Base-by-base conservation (phyloP, 2,888 invertebrate genomes). In the Pheosia tremula region DNA sequence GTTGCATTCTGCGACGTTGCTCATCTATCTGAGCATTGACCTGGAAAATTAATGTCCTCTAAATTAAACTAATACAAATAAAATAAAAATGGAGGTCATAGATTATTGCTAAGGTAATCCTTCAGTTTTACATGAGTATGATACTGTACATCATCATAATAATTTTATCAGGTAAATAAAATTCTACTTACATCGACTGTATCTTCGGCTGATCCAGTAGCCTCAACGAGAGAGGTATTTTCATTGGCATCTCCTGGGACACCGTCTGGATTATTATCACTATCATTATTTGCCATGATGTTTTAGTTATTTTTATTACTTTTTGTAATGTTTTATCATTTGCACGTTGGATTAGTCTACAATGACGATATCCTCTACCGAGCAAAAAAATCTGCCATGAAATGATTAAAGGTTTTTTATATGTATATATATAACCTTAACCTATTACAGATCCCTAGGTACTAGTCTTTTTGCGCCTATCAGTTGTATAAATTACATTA, bases 1-100 rank as follows among this genome's bases (percentile, higher is more conserved):
- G 96, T 79, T 95, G 96, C 89, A 89, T 90, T 71, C 86, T 86
- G 56, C 80, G 88, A 47, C 90, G 84, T 71, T 91, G 87, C 71
- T 89, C 93, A 64, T 91, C 93, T 66, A 89, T 88, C 75, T 93
- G 84, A 66, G 89, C 89, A 82, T 91, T 91, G 67, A 93, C 83
- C 94, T 94, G 86, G 67, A 91, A 91, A 47, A 47, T 4, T 47
- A n/a, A n/a, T 47, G 47, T 47, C 11, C 47, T 9, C n/a, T n/a
- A n/a, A 37, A 13, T 56, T 53, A 59, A 60, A 56, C 63, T 7
- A 59, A 57, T 58, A 60, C 58, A 52, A 55, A 57, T 54, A 37
- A 52, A 58, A 64, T 58, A 58, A 53, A 57, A 58, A 56, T 56
- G 24, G 54, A 36, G 36, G 49, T 58, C 7, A 43, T 36, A 50